These are phyloP conservation scores for Chouioia cunea DNA, from an alignment of 2,888 invertebrate genomes.

Conservation along the genomic window DNA sequence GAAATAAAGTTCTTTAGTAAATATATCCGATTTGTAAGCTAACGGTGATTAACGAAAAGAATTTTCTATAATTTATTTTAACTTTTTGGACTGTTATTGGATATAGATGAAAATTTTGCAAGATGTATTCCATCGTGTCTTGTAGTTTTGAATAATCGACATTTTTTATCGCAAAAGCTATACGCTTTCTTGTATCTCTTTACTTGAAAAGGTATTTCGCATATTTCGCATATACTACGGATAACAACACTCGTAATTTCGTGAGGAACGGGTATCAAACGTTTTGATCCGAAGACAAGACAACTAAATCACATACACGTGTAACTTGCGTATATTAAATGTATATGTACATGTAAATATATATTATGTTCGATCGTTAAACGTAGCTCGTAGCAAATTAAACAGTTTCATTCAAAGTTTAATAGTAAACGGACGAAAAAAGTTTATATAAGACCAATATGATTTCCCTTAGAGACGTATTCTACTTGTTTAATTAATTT, in stretches of 20 bases:
- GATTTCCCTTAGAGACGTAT: constrained; percentile 29
- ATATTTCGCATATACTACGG: constrained; percentile 9
- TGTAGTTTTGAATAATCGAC: constrained; percentile 13
- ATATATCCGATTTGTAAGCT: constrained; percentile 19
- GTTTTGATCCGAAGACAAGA: constrained; percentile 53
- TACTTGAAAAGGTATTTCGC: constrained; percentile 7
- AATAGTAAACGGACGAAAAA: constrained; percentile 27
- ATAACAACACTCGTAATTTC: constrained; percentile 43
- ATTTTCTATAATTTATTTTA: constrained; percentile 1
- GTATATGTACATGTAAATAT: constrained; percentile 57
- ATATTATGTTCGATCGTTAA: constrained; percentile 57
- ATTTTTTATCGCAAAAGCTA: constrained; percentile 11
- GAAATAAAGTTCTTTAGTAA: constrained; percentile 15
- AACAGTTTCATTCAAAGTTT: constrained; percentile 36
- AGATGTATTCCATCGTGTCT: constrained; percentile 23
- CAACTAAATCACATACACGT: constrained; percentile 54
- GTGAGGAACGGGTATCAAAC: constrained; percentile 43
- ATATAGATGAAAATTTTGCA: constrained; percentile 15
- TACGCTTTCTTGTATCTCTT: constrained; percentile 4
- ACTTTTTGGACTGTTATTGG: constrained; percentile 25
- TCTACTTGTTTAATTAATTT: constrained; percentile 38
- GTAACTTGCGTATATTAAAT: constrained; percentile 55
- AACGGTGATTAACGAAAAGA: constrained; percentile 10
- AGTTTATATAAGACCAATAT: constrained; percentile 14
- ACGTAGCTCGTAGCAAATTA: constrained; percentile 55